A percentile compares a stretch with the other conserved stretches of the same genome.
phyloP scores from a whole-genome alignment of 2,888 invertebrate genomes.

The Brachyopa scutellaris region DNA sequence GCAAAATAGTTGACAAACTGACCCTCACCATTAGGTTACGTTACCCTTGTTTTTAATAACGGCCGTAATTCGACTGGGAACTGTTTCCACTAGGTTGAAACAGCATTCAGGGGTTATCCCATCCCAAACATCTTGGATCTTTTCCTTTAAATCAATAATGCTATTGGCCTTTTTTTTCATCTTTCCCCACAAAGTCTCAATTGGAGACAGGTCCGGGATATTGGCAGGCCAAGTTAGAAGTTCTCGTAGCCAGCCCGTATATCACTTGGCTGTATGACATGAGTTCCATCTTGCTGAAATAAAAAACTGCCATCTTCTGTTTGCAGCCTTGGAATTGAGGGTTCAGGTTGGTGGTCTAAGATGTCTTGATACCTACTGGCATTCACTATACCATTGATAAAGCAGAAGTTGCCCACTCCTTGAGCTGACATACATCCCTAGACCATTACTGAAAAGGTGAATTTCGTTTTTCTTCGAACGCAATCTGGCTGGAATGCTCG shows the following conservation, averaged over 20 bases:
- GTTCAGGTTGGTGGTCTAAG: background rate
- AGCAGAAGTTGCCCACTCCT: background rate
- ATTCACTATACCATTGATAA: too few relatives aligned
- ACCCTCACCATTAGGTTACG: background rate
- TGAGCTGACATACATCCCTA: background rate
- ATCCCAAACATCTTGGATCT: background rate
- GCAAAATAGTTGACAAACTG: too few relatives aligned
- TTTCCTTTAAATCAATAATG: background rate
- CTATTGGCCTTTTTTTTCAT: too few relatives aligned
- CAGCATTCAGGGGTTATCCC: background rate
- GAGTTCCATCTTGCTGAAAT: too few relatives aligned
- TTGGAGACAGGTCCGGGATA: too few relatives aligned
- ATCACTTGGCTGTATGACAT: background rate
- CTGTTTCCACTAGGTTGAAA: background rate
- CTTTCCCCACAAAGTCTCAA: too few relatives aligned
- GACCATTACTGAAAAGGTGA: background rate
- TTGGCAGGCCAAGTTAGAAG: background rate
- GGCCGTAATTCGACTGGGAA: background rate
- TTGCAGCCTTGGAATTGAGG: background rate
- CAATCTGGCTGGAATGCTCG: conserved; percentile 10
- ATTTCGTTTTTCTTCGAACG: conserved; percentile 4
- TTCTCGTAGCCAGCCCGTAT: background rate
- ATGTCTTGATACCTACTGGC: too few relatives aligned
- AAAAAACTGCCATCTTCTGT: too few relatives aligned
- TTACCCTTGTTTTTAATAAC: background rate